Evolutionary conservation across 1,140 invertebrate genomes (phyloP).

Genomic region (Papilio xuthus): DNA sequence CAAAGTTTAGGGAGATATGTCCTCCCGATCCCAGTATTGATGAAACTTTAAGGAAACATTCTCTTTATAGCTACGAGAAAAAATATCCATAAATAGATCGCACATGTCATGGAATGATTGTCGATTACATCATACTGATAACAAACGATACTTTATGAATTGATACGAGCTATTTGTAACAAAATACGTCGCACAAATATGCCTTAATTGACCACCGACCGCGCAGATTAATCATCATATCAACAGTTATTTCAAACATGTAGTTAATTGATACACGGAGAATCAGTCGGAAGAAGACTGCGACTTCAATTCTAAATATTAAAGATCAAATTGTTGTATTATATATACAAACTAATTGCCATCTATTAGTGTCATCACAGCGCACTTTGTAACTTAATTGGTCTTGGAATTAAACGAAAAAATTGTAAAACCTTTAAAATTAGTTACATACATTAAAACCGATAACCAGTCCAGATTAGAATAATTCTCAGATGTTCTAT

Average conservation of each 20-base stretch:
- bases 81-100: neutral
- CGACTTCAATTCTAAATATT: neutral
- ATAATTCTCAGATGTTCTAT: neutral
- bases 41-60: neutral
- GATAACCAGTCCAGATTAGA: neutral
- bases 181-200: constrained; percentile 14
- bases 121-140: constrained; percentile 8
- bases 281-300: neutral
- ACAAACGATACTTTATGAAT: neutral
- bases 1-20: neutral
- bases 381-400: too few relatives aligned
- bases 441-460: too few relatives aligned
- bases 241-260: neutral
- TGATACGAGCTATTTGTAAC: constrained; percentile 9
- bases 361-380: too few relatives aligned
- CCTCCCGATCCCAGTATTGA: neutral
- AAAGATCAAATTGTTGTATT: too few relatives aligned
- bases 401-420: too few relatives aligned
- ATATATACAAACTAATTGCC: too few relatives aligned
- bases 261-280: neutral
- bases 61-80: neutral
- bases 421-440: too few relatives aligned
- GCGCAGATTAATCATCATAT: constrained; percentile 15
- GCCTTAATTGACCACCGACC: constrained; percentile 7
- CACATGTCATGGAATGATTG: neutral